Conservation (phyloP, 2,888 invertebrate genomes). For the Himalopsyche japonica region DNA sequence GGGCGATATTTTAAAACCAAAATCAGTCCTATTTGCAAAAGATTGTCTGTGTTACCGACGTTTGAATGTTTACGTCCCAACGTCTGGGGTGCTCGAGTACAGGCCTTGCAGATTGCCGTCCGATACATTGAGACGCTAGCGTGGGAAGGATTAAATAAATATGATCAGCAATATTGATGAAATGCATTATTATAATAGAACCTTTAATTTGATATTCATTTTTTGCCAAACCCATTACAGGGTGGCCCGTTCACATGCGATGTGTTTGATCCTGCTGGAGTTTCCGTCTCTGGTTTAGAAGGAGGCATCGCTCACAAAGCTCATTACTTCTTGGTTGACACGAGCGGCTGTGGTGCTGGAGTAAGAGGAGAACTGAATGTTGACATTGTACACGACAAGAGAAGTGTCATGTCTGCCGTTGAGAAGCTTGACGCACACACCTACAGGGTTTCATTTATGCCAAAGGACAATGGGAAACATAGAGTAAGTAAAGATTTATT, state of each 20-base stretch:
- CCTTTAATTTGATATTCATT: neutral
- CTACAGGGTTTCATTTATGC: slow-evolving; percentile 78
- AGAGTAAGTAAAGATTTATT: slow-evolving; percentile 54
- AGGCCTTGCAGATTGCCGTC: too few relatives aligned
- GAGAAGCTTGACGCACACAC: slow-evolving; percentile 77
- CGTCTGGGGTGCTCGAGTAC: too few relatives aligned
- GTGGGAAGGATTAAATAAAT: too few relatives aligned
- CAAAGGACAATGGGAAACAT: slow-evolving; percentile 78
- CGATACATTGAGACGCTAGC: too few relatives aligned
- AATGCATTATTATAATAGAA: too few relatives aligned
- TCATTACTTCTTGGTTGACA: slow-evolving; percentile 78
- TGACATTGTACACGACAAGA: slow-evolving; percentile 88
- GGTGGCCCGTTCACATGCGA: slow-evolving; percentile 97
- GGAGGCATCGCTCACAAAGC: slow-evolving; percentile 84
- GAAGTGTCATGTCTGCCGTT: slow-evolving; percentile 80
- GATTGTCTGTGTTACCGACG: too few relatives aligned
- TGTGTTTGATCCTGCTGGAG: slow-evolving; percentile 91
- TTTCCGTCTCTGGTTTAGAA: slow-evolving; percentile 79
- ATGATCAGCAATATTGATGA: too few relatives aligned
- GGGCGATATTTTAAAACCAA: too few relatives aligned
- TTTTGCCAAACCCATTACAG: slow-evolving; percentile 48
- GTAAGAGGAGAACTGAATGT: slow-evolving; percentile 86
- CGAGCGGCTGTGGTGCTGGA: slow-evolving; percentile 68
- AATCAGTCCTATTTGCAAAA: too few relatives aligned
- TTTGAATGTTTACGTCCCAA: too few relatives aligned